Percentiles rank a stretch among this genome's conserved stretches.
Evolutionary conservation across 2,888 invertebrate species (phyloP).

Genomic region (Danaus chrysippus): DNA sequence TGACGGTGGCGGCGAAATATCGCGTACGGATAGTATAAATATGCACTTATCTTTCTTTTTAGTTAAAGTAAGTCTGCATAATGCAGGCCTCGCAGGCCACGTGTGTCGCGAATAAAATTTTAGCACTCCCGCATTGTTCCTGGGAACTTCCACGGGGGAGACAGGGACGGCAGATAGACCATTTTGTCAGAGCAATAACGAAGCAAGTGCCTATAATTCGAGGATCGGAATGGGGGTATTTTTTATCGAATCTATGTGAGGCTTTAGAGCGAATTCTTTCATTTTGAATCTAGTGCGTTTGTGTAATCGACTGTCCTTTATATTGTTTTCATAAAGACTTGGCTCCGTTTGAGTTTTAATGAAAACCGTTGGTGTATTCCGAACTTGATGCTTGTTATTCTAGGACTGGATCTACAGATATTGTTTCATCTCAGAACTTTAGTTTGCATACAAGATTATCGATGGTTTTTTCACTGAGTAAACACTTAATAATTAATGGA

Average conservation of each 20-base stretch:
- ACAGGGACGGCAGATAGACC: conserved; percentile 52
- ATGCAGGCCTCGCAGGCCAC: conserved; percentile 66
- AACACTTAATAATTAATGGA: conserved; percentile 8
- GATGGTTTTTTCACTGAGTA: conserved; percentile 9
- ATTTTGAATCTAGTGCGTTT: conserved; percentile 42
- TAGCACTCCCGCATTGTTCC: conserved; percentile 71
- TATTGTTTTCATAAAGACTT: conserved; percentile 2
- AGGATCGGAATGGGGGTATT: conserved; percentile 50
- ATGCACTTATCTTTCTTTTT: conserved; percentile 78
- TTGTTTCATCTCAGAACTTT: not conserved
- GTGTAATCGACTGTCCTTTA: conserved; percentile 9
- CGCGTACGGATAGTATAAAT: conserved; percentile 73
- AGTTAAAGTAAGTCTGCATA: conserved; percentile 74
- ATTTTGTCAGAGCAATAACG: conserved; percentile 64
- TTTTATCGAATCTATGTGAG: conserved; percentile 52
- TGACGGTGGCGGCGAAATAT: conserved; percentile 73
- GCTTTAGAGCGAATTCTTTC: conserved; percentile 43
- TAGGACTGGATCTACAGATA: not conserved
- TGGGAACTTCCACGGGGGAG: conserved; percentile 50
- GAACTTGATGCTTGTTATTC: not conserved
- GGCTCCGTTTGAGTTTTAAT: conserved; percentile 2
- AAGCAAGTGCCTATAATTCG: conserved; percentile 63
- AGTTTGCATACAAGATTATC: not conserved
- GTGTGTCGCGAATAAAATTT: conserved; percentile 77
- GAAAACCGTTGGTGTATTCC: conserved; percentile 20